A percentile compares a stretch with the other conserved stretches of the same genome.
phyloP scores from a whole-genome alignment of 2,888 invertebrate genomes.

The Tricholauxania praeusta region DNA sequence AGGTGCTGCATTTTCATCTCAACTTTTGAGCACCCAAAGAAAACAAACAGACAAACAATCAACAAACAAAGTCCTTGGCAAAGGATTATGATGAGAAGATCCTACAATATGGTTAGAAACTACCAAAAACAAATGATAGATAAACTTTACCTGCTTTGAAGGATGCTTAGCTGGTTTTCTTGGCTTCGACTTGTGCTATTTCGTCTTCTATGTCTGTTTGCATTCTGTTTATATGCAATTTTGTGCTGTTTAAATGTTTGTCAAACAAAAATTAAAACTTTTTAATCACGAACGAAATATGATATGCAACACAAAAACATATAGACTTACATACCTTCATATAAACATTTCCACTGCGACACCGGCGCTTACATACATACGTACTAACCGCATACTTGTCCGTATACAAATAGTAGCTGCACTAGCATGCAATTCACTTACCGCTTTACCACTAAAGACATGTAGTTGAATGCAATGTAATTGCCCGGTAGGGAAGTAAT shows the following conservation, averaged over 20 bases:
- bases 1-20: neutral
- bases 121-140: slow-evolving; percentile 17
- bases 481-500: no score
- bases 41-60: slow-evolving; percentile 12
- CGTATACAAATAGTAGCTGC: no score
- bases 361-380: neutral
- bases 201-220: slow-evolving; percentile 34
- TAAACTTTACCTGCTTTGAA: slow-evolving; percentile 18
- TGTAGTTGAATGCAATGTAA: no score
- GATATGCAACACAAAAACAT: slow-evolving; percentile 14
- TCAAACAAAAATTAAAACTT: slow-evolving; percentile 42
- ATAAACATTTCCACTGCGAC: neutral
- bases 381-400: no score
- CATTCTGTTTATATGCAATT: slow-evolving; percentile 49
- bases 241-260: slow-evolving; percentile 51
- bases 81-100: slow-evolving; percentile 15
- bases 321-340: neutral
- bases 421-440: no score
- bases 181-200: neutral
- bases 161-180: slow-evolving; percentile 4
- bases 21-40: neutral
- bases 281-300: slow-evolving; percentile 32
- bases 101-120: neutral
- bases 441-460: no score
- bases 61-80: slow-evolving; percentile 13